A percentile compares a stretch with the other conserved stretches of the same genome.
Evolutionary conservation across 2,888 invertebrate genomes (phyloP).

Genomic region (Cosmopolites sordidus): DNA sequence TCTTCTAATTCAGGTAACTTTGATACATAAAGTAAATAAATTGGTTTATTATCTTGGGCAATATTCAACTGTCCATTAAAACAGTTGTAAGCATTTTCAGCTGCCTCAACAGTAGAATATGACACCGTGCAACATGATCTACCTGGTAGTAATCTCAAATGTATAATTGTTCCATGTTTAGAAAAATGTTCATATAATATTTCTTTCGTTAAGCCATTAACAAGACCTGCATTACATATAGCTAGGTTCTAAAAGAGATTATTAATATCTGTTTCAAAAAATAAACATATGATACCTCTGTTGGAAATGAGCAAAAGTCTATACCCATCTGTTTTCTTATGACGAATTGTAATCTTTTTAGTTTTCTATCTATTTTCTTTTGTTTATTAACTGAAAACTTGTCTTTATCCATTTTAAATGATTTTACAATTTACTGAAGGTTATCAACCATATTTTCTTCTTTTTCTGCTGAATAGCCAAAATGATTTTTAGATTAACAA

Average conservation of each 20-base stretch:
- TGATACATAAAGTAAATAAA: conserved; percentile 65
- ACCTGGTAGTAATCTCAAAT: conserved; percentile 67
- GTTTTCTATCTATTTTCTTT: conserved; percentile 48
- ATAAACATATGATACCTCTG: conserved; percentile 37
- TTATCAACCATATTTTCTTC: no score
- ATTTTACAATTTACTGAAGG: no score
- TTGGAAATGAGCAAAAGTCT: conserved; percentile 41
- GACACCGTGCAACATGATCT: conserved; percentile 79
- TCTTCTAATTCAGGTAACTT: conserved; percentile 35
- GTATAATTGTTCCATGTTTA: conserved; percentile 54
- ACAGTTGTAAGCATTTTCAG: conserved; percentile 54
- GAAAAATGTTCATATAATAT: conserved; percentile 54
- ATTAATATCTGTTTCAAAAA: conserved; percentile 17
- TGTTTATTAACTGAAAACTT: conserved; percentile 15
- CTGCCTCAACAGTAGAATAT: conserved; percentile 53
- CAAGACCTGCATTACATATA: conserved; percentile 84
- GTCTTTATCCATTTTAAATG: background rate
- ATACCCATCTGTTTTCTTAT: conserved; percentile 49
- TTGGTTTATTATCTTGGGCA: conserved; percentile 55
- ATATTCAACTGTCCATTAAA: conserved; percentile 59
- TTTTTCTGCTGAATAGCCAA: no score
- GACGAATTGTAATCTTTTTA: conserved; percentile 48
- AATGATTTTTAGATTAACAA: no score
- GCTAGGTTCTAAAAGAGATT: conserved; percentile 60
- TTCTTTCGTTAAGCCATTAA: conserved; percentile 70